A percentile compares a stretch with the other conserved stretches of the same genome.
These are phyloP conservation scores for Julus scanicus DNA, from an alignment of 2,888 invertebrate genomes.

Conservation along the genomic window DNA sequence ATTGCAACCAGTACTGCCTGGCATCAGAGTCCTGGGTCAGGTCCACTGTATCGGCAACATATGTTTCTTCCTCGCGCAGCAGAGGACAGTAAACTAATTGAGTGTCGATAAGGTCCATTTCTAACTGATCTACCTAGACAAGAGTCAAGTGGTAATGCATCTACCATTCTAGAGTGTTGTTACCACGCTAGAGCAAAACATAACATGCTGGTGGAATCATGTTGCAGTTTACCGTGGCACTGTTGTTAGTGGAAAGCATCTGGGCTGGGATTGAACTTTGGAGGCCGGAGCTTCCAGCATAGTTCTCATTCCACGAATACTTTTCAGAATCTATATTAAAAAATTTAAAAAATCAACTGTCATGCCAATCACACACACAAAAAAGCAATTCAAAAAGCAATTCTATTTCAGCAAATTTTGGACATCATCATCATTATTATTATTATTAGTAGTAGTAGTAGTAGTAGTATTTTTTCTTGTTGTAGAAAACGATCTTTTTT, in stretches of 20 bases:
- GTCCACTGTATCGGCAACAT: constrained; percentile 93
- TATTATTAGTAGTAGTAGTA: too few relatives aligned
- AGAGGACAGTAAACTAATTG: constrained; percentile 78
- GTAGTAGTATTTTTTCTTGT: too few relatives aligned
- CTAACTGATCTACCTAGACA: constrained; percentile 69
- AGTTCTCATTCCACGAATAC: constrained; percentile 77
- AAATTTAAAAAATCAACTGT: too few relatives aligned
- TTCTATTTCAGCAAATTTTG: too few relatives aligned
- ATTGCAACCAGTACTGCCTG: constrained; percentile 88
- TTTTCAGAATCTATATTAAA: constrained; percentile 67
- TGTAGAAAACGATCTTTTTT: too few relatives aligned
- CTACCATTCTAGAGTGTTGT: background rate
- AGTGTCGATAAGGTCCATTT: constrained; percentile 71
- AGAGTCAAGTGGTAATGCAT: constrained; percentile 12
- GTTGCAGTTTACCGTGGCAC: constrained; percentile 61
- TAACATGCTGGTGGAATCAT: background rate
- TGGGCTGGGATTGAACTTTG: constrained; percentile 68
- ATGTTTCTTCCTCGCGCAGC: constrained; percentile 79
- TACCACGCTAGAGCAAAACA: background rate
- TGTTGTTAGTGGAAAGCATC: constrained; percentile 60
- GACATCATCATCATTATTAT: too few relatives aligned
- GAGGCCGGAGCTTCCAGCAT: constrained; percentile 74
- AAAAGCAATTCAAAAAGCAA: too few relatives aligned
- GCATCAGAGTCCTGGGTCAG: constrained; percentile 86
- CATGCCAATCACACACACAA: too few relatives aligned